Evolutionary conservation across 2,113 vertebrate genomes (phyloP).

Genomic region (Limnothrissa miodon): DNA sequence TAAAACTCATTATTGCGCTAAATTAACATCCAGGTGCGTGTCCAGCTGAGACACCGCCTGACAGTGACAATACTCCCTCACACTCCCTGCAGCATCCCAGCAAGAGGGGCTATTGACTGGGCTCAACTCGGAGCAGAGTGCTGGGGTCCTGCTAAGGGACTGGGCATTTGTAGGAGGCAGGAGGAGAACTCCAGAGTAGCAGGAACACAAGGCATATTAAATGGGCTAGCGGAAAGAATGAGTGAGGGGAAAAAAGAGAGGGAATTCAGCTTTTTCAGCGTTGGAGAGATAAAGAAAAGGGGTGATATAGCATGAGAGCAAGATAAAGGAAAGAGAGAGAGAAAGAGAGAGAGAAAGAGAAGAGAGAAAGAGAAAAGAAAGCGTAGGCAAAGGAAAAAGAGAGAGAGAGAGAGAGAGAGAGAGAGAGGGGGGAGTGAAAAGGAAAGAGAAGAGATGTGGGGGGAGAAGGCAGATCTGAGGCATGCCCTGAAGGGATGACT

Average conservation of each 20-base stretch:
- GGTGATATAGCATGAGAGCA: constrained; percentile 19
- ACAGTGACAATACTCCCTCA: constrained; percentile 62
- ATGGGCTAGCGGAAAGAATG: constrained; percentile 80
- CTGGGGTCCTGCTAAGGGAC: constrained; percentile 86
- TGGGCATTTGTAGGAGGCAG: constrained; percentile 73
- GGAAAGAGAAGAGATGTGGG: constrained; percentile 25
- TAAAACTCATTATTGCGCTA: background rate
- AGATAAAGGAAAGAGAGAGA: constrained; percentile 1
- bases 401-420: constrained; percentile 75
- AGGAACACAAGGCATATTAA: constrained; percentile 99
- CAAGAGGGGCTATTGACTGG: constrained; percentile 83
- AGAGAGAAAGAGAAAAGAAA: constrained; percentile 59
- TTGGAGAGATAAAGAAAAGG: constrained; percentile 12
- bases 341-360: background rate
- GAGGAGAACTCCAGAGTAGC: constrained; percentile 68
- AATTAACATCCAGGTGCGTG: background rate
- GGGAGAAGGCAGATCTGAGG: constrained; percentile 95
- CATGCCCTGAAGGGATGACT: constrained; percentile 99
- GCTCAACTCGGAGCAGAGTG: constrained; percentile 84
- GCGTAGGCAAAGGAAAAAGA: constrained; percentile 58
- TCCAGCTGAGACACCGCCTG: background rate
- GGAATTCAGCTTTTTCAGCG: background rate
- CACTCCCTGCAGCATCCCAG: constrained; percentile 36
- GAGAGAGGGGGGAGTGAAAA: constrained; percentile 35
- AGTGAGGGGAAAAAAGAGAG: background rate